Base-by-base conservation (phyloP, 2,797 vertebrate genomes). In the Cichlasoma orientale region DNA sequence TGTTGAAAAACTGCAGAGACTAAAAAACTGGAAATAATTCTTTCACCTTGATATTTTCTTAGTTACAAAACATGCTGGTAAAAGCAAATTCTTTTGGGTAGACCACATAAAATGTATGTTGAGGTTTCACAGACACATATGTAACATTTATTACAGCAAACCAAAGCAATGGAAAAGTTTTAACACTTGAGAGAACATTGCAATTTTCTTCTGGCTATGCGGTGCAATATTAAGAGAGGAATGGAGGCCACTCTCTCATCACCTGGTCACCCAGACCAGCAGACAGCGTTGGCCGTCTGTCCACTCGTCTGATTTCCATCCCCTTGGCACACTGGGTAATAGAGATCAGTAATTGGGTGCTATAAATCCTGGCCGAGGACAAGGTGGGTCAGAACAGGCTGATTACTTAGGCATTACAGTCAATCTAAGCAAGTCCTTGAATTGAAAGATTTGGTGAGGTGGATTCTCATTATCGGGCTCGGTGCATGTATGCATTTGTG, bases 321-420 rank as follows among this genome's bases (percentile, higher is more conserved):
- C 90, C 88, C 82, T 77, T 78, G 89, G 92, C 90, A 83, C 80
- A 27, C 83, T 58, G 92, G 93, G 92, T 95, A 94, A 94, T 94
- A 83, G 93, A 93, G 92, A 94, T 93, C 92, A 93, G 87, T 90
- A 95, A 95, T 91, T 92, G 95, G 90, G 94, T 94, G 93, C 90
- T 92, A 95, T 96, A 95, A 96, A 96, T 97, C 92, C 88, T 69
- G 88, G 90, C 56, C 53, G 92, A 90, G 93, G 95, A 95, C 95
- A 94, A 93, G 91, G 94, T 94, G 95, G 96, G 95, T 96, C 95
- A 95, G 94, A 93, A 92, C 91, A 87, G 94, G 91, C 93, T 95
- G 95, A 95, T 95, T 96, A 94, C 95, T 89, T 94, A 95, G 95
- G 94, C 95, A 91, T 95, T 88, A 94, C 92, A 87, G 95, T 95